These are phyloP conservation scores for Anarrhichthys ocellatus DNA, from an alignment of 2,113 vertebrate genomes.

Conservation along the genomic window DNA sequence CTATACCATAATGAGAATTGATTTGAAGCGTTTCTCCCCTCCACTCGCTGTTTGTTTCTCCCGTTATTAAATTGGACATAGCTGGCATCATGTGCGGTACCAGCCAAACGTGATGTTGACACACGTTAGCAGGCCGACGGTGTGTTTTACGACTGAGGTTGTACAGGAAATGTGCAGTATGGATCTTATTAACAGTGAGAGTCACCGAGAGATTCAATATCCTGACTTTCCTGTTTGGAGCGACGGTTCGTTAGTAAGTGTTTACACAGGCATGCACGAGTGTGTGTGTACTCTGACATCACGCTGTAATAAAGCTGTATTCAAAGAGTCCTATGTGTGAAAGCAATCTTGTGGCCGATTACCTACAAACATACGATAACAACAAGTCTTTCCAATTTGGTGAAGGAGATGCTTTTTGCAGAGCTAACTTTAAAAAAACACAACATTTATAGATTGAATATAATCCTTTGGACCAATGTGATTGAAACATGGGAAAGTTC, in stretches of 20 bases:
- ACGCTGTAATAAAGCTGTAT: constrained; percentile 48
- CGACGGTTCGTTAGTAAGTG: constrained; percentile 16
- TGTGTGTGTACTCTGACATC: constrained; percentile 31
- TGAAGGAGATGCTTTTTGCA: constrained; percentile 1
- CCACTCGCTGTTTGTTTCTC: constrained; percentile 5
- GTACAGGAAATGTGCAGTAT: constrained; percentile 37
- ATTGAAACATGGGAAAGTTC: background rate
- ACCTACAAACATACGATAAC: background rate
- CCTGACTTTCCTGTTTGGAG: constrained; percentile 46
- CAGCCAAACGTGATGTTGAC: background rate
- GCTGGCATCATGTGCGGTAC: background rate
- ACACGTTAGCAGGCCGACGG: background rate
- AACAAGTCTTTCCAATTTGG: background rate
- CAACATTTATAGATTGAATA: background rate
- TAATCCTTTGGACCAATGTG: background rate
- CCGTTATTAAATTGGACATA: background rate
- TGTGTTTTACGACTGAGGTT: constrained; percentile 7
- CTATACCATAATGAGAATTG: background rate
- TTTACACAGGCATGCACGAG: constrained; percentile 24
- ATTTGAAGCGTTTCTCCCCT: background rate
- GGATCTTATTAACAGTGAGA: constrained; percentile 43
- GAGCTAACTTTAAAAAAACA: background rate
- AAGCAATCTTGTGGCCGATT: constrained; percentile 12
- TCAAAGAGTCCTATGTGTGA: constrained; percentile 38
- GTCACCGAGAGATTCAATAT: constrained; percentile 59